A percentile compares a stretch with the other conserved stretches of the same genome.
These are phyloP conservation scores for Apostichopus japonicus DNA, from an alignment of 35 echinoderm and acorn worm species.

Conservation along the genomic window DNA sequence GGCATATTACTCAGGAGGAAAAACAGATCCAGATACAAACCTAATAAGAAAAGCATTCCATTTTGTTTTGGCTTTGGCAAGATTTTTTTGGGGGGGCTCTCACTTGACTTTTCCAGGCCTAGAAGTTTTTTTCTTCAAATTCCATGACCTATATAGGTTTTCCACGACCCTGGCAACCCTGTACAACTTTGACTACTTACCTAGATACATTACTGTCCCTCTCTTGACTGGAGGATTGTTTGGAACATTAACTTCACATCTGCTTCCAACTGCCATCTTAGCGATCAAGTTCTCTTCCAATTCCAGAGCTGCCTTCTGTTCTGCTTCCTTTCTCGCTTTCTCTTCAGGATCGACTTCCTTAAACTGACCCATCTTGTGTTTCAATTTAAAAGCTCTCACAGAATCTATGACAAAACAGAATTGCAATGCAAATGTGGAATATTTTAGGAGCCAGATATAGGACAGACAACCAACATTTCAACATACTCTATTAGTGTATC, in stretches of 20 bases:
- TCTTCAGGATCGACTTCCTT: slow-evolving; percentile 85
- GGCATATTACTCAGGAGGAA: too few relatives aligned
- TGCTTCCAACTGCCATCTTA: slow-evolving; percentile 69
- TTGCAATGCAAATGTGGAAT: too few relatives aligned
- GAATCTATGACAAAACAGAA: slow-evolving; percentile 69
- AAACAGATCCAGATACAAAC: too few relatives aligned
- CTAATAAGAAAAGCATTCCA: too few relatives aligned
- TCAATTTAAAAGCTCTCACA: slow-evolving; percentile 90
- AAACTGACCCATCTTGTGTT: slow-evolving; percentile 89
- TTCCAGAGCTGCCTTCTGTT: slow-evolving; percentile 64
- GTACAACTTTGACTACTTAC: slow-evolving; percentile 47
- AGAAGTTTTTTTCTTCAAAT: too few relatives aligned
- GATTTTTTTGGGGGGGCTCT: too few relatives aligned
- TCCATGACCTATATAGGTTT: neutral
- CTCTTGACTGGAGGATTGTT: slow-evolving; percentile 83
- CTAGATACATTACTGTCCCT: slow-evolving; percentile 92
- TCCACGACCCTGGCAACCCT: too few relatives aligned
- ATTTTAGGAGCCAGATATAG: too few relatives aligned
- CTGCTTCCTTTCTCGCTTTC: slow-evolving; percentile 63
- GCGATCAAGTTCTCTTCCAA: slow-evolving; percentile 70
- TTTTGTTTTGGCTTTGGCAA: too few relatives aligned
- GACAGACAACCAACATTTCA: too few relatives aligned
- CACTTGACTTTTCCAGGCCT: too few relatives aligned
- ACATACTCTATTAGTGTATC: too few relatives aligned
- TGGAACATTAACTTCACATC: slow-evolving; percentile 89